Base-by-base conservation (phyloP, 2,888 invertebrate genomes). In the Microplitis deprimator region DNA sequence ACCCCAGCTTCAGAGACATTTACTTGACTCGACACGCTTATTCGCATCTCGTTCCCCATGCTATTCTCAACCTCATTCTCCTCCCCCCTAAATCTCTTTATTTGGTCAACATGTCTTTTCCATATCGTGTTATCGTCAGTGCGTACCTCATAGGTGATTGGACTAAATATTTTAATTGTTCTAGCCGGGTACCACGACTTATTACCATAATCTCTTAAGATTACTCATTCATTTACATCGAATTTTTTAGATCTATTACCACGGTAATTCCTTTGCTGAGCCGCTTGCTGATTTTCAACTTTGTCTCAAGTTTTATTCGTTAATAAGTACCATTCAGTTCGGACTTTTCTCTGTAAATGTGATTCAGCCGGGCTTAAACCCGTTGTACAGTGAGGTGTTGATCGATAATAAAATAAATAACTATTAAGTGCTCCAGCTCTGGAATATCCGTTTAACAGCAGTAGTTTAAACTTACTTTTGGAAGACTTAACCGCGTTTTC, bases 401-500 rank as follows among this genome's bases (percentile, higher is more conserved):
- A 41, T 60, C 79, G 17, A 76, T 77, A 80, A 29, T 17, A 29
- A n/a, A 79, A 73, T 10, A 76, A 39, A 61, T 65, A 79, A n/a
- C 38, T 41, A 20, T 38, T 60, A 10, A 78, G 50, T 6, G 80
- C 78, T 29, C 71, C 77, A 6, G 76, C 41, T n/a, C 13, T 41
- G 1, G 68, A 60, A 29, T 59, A 20, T 1, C 73, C 69, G 2
- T 68, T n/a, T 64, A 75, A 40, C 1, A 75, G 2, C 16, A 77
- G 68, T 69, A 76, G 69, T 20, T 77, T 79, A 4, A 82, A 68
- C 10, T 78, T 76, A 5, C 61, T 77, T 76, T 82, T 81, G 59
- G 81, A 83, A 5, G 79, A 78, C 50, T 71, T 77, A 3, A 82
- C 82, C 0, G 76, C 65, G 50, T 82, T 83, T 62, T 83, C 83